Evolutionary conservation across 2,113 vertebrate species (phyloP).

Genomic region (Thunnus maccoyii): DNA sequence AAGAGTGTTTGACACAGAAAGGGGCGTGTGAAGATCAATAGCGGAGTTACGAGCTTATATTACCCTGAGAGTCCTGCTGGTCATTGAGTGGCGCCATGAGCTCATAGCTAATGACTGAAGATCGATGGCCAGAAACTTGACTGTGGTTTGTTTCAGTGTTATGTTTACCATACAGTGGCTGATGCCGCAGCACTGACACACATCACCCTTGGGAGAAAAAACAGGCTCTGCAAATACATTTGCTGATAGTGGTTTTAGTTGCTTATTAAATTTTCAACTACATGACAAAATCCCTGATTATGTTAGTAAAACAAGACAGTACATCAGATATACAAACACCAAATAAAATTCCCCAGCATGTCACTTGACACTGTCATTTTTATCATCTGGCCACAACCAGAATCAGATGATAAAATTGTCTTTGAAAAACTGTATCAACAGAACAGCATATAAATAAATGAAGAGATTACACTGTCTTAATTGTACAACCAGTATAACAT

Average conservation of each 20-base stretch:
- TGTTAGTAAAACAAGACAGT: conserved; percentile 35
- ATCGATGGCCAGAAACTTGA: conserved; percentile 82
- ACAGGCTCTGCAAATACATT: conserved; percentile 55
- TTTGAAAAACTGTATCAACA: neutral
- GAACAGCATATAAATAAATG: neutral
- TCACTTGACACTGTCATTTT: conserved; percentile 19
- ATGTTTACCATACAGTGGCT: conserved; percentile 75
- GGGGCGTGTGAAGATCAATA: conserved; percentile 75
- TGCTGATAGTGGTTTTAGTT: conserved; percentile 52
- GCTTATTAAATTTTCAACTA: conserved; percentile 62
- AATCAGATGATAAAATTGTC: conserved; percentile 6
- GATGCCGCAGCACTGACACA: conserved; percentile 70
- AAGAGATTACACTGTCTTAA: neutral
- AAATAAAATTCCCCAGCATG: conserved; percentile 38
- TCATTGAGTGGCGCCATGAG: conserved; percentile 82
- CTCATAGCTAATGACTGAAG: conserved; percentile 86
- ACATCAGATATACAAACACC: conserved; percentile 21
- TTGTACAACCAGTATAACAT: neutral
- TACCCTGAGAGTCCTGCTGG: conserved; percentile 76
- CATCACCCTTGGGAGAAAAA: conserved; percentile 64
- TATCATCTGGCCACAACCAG: neutral
- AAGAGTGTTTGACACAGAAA: conserved; percentile 78
- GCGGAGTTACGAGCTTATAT: conserved; percentile 73
- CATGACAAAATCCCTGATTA: conserved; percentile 54
- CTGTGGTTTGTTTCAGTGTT: conserved; percentile 82